phyloP scores from a whole-genome alignment of 1,140 invertebrate genomes.

The Saccostrea echinata region DNA sequence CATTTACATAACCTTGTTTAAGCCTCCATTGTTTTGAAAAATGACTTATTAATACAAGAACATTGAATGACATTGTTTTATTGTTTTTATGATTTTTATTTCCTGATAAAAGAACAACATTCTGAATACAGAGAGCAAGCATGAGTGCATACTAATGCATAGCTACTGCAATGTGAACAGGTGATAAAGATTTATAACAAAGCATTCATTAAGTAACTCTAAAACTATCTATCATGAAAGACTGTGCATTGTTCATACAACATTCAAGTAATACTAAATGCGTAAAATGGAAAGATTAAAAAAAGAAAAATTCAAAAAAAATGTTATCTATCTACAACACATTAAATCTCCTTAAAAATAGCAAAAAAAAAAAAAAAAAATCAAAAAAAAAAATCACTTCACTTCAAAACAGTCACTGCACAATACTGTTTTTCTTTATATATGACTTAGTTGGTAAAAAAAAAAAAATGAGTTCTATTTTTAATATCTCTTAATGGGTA shows the following conservation, averaged over 20 bases:
- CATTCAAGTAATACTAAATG: conserved; percentile 17
- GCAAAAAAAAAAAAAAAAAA: neutral
- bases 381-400: neutral
- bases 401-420: neutral
- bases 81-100: neutral
- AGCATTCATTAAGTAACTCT: neutral
- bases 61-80: neutral
- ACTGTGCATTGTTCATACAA: conserved; percentile 19
- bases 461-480: neutral
- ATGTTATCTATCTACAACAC: neutral
- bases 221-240: conserved; percentile 1
- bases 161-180: neutral
- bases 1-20: neutral
- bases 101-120: conserved; percentile 5
- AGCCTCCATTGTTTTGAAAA: neutral
- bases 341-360: conserved; percentile 6
- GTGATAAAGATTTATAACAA: neutral
- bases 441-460: neutral
- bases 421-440: neutral
- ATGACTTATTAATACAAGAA: neutral
- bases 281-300: conserved; percentile 9
- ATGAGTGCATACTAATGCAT: neutral
- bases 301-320: neutral
- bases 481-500: neutral
- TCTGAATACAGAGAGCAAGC: neutral